A percentile compares a stretch with the other conserved stretches of the same genome.
Conservation (phyloP, 2,113 vertebrate genomes). For the Cavia aperea region DNA sequence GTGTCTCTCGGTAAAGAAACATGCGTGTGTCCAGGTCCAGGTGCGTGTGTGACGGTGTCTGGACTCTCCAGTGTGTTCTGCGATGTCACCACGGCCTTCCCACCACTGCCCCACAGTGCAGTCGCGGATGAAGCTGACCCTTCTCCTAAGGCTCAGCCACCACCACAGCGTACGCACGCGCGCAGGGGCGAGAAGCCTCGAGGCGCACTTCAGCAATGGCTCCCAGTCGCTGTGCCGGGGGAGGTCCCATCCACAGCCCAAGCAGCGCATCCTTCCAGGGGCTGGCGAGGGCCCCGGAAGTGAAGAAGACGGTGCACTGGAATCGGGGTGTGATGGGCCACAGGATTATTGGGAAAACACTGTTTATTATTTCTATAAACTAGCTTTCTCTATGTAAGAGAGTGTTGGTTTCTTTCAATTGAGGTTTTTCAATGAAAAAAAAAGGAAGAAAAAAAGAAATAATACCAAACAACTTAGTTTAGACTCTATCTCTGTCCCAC, state of each 20-base stretch:
- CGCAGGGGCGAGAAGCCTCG: not conserved
- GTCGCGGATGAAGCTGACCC: accelerated
- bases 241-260: not conserved
- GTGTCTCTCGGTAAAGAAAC: too few species aligned
- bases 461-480: not conserved
- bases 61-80: not conserved
- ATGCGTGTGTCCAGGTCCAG: too few species aligned
- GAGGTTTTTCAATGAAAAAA: not conserved
- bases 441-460: not conserved
- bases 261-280: not conserved
- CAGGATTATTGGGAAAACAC: accelerated
- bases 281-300: too few species aligned
- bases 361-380: not conserved
- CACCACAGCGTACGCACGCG: accelerated
- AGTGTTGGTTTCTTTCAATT: not conserved
- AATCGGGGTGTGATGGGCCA: not conserved
- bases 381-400: not conserved
- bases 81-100: not conserved
- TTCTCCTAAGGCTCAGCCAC: not conserved
- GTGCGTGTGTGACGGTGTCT: not conserved
- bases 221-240: accelerated
- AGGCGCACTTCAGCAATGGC: not conserved
- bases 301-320: not conserved
- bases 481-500: not conserved
- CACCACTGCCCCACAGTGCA: not conserved